A percentile compares a stretch with the other conserved stretches of the same genome.
phyloP scores from a whole-genome alignment of 2,888 invertebrate species.

The Sminthurides aquaticus region DNA sequence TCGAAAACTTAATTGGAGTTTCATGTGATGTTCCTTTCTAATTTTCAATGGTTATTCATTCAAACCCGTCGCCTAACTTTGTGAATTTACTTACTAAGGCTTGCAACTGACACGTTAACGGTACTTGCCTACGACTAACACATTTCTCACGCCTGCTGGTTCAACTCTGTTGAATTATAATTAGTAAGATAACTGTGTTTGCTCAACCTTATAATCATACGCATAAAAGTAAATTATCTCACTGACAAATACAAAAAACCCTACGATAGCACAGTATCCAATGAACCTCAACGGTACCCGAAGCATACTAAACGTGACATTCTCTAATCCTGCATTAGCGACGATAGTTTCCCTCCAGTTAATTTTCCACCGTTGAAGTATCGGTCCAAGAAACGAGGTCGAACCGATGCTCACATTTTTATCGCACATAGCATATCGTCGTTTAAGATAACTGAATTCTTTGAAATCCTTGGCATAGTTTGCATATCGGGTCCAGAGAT shows the following conservation, averaged over 20 bases:
- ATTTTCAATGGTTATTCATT: no score
- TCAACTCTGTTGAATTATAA: background rate
- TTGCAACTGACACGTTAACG: no score
- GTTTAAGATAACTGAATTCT: constrained; percentile 8
- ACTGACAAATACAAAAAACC: background rate
- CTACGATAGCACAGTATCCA: background rate
- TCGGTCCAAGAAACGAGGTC: constrained; percentile 1
- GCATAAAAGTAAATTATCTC: background rate
- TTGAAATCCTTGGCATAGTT: constrained; percentile 4
- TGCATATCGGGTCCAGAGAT: constrained; percentile 4
- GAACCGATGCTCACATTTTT: background rate
- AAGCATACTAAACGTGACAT: constrained; percentile 12
- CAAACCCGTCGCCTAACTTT: no score
- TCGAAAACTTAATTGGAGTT: no score
- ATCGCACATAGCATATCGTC: background rate
- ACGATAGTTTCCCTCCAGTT: background rate
- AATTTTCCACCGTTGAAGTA: constrained; percentile 4
- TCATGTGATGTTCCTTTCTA: no score
- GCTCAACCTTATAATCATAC: no score
- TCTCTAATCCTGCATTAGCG: background rate
- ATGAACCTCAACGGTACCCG: constrained; percentile 3
- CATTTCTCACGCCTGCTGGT: no score
- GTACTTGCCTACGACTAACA: no score
- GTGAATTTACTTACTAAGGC: no score
- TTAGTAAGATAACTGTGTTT: background rate